Conservation (phyloP, 2,797 vertebrate genomes). For the Acrossocheilus fasciatus region DNA sequence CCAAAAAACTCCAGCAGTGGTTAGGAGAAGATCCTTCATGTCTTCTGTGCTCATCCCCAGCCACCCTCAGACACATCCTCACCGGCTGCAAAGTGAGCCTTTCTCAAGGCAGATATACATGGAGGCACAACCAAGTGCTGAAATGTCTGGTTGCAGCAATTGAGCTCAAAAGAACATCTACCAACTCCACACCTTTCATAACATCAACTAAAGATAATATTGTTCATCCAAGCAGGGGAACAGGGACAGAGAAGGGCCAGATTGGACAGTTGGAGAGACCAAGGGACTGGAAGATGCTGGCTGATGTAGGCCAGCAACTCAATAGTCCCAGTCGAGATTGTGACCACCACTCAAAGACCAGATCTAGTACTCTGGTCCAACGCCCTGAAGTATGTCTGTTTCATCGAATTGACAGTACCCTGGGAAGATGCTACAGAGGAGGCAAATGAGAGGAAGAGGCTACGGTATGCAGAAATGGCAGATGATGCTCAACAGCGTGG, state of each 20-base stretch:
- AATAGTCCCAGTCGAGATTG: background rate
- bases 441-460: background rate
- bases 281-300: background rate
- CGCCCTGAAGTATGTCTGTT: background rate
- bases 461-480: background rate
- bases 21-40: background rate
- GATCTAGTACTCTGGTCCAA: constrained; percentile 10
- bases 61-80: background rate
- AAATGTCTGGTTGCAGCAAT: background rate
- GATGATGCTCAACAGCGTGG: background rate
- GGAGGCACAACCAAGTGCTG: background rate
- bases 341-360: background rate
- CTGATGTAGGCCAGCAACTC: background rate
- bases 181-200: background rate
- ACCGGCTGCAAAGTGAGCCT: background rate
- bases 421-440: background rate
- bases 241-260: background rate
- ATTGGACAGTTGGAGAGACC: background rate
- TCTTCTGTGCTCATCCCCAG: background rate
- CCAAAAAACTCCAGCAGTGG: background rate
- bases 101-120: background rate
- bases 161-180: background rate
- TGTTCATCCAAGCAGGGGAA: background rate
- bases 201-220: background rate
- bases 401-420: background rate